Evolutionary conservation across 1,140 invertebrate genomes (phyloP), one percentile per base, ranked within the genome.

Genomic region (Hyles vespertilio): DNA sequence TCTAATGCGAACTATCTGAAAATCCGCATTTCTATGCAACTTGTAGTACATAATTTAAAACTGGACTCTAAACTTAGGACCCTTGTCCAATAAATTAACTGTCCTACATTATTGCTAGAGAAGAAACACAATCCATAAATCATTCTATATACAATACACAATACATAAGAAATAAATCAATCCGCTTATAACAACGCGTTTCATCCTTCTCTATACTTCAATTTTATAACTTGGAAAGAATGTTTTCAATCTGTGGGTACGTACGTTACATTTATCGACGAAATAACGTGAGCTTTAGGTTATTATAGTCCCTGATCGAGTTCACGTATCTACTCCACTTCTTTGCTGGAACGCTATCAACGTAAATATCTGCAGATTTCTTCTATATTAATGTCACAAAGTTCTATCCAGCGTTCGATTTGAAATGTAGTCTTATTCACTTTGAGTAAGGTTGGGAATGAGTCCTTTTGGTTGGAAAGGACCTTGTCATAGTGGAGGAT

Each of bases 311-410:
- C 63, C 69, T 75, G 77, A 84, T 83, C 69, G 73, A 80, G 70
- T 82, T 81, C 79, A 77, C 77, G 70, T 83, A 74, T 77, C 74
- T 77, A 84, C 78, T 83, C 67, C 69, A 84, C 74, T 83, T 83
- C 82, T 81, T 83, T 74, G 70, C 74, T 79, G 67, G 71, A 65
- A 80, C 63, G 77, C 81, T 83, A 85, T 87, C 82, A 82, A 80
- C 80, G 80, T 85, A 84, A 85, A 87, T 85, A 83, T 87, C 81
- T 82, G 58, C 72, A 84, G 72, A 81, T 80, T 81, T 76, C 59
- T 52, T 59, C 52, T 58, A 34, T 33, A 32, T 66, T 67, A 52
- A 52, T 56, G 49, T 53, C 55, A 77, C 65, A 79, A 36, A 54
- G 71, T 63, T 12, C 51, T 63, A 69, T 33, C 6, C 47, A 8